Evolutionary conservation across 2,113 vertebrate genomes (phyloP), one percentile per base, ranked within the genome.

Genomic region (Scomber scombrus): DNA sequence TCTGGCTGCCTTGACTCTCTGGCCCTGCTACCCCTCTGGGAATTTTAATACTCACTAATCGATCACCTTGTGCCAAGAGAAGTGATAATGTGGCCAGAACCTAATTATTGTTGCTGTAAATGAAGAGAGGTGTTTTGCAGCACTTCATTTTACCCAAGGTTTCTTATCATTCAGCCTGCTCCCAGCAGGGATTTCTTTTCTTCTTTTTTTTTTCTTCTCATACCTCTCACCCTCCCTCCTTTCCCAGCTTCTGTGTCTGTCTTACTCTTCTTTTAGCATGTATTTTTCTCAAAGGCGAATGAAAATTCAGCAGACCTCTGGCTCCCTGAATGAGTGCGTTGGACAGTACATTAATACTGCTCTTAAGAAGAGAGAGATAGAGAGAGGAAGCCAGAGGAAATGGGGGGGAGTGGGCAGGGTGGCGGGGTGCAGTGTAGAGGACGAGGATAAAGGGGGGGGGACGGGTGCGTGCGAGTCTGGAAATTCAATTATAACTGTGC

Each of bases 401-500:
- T 61, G 66, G 70, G 31, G 66, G 84, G 71, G 78, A n/a, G n/a
- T n/a, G 49, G 10, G 19, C 66, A 43, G 54, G 75, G 79, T 10
- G 72, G 62, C 9, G 16, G 71, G 60, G 43, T 6, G 60, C 72
- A 69, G 73, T 31, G 23, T 23, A 5, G 82, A 66, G 78, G 43
- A 19, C 8, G 26, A 40, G 62, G 73, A 80, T 82, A 80, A 79
- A 54, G 70, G 43, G 56, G 61, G 80, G 51, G 47, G 63, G 47
- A 74, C 4, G 40, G 73, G 78, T 52, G 81, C 76, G 84, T 57
- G 45, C 9, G 18, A 88, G 79, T 89, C 85, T 86, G 80, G 81
- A 90, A 93, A 95, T 94, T 93, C 91, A 94, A 94, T 95, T 94
- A 94, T 86, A 91, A 93, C 86, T 71, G 80, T 80, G 82, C 82